These are phyloP conservation scores for Emmelina monodactyla DNA, from an alignment of 2,888 invertebrate genomes.

Conservation along the genomic window DNA sequence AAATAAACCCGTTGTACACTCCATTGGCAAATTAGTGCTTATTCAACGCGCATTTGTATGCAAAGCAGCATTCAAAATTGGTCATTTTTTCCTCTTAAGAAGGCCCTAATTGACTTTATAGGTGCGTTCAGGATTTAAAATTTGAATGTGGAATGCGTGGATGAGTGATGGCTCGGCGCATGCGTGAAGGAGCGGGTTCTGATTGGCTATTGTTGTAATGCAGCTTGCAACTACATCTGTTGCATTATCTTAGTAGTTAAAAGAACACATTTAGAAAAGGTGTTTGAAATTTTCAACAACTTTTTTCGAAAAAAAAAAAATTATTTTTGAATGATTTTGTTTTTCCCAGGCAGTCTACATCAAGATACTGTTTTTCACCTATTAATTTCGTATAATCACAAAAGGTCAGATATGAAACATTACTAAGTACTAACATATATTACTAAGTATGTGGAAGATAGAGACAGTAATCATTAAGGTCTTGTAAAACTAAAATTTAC, in stretches of 20 bases:
- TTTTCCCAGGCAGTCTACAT: too few species aligned
- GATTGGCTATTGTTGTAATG: constrained; percentile 48
- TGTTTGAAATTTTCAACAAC: background rate
- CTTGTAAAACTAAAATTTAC: too few species aligned
- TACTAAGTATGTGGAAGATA: too few species aligned
- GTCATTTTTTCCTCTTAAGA: constrained; percentile 16
- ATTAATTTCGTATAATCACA: too few species aligned
- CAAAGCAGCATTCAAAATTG: constrained; percentile 17
- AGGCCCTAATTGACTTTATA: constrained; percentile 22
- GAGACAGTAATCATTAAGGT: too few species aligned
- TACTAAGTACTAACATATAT: too few species aligned
- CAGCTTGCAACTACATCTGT: constrained; percentile 39
- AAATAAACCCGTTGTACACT: constrained; percentile 1
- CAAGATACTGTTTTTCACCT: too few species aligned
- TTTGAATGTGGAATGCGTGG: constrained; percentile 30
- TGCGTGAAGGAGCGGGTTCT: constrained; percentile 21
- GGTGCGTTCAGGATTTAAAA: constrained; percentile 19
- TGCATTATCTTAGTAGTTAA: background rate
- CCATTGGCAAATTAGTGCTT: constrained; percentile 27
- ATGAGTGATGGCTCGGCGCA: constrained; percentile 34
- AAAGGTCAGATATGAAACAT: too few species aligned
- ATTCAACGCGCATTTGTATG: constrained; percentile 26
- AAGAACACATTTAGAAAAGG: background rate
- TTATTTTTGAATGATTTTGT: too few species aligned
- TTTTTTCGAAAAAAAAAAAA: too few species aligned